A percentile compares a stretch with the other conserved stretches of the same genome.
Evolutionary conservation across 2,797 vertebrate species (phyloP).

Genomic region (Ambastaia sidthimunki): DNA sequence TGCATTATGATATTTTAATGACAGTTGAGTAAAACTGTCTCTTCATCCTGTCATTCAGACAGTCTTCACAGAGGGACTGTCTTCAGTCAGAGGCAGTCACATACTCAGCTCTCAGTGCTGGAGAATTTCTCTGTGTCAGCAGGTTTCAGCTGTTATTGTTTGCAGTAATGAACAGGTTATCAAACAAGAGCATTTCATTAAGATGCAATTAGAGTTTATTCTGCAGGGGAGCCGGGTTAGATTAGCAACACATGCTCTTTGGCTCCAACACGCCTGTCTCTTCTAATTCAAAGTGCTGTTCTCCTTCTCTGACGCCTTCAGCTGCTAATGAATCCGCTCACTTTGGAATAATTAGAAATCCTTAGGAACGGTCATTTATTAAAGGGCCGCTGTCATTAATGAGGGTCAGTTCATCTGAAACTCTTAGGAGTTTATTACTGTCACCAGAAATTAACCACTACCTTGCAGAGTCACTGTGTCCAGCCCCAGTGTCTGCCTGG

Average conservation of each 20-base stretch:
- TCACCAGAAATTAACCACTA: constrained; percentile 78
- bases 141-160: constrained; percentile 84
- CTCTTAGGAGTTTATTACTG: constrained; percentile 83
- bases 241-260: constrained; percentile 81
- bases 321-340: constrained; percentile 88
- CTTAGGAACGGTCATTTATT: constrained; percentile 88
- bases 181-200: constrained; percentile 95
- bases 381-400: constrained; percentile 87
- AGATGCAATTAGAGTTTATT: constrained; percentile 89
- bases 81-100: no score
- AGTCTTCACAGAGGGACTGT: no score
- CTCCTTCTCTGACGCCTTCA: constrained; percentile 76
- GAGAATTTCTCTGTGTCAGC: constrained; percentile 72
- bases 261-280: constrained; percentile 68
- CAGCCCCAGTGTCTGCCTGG: no score
- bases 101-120: no score
- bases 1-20: no score
- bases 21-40: no score
- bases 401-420: constrained; percentile 88
- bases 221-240: constrained; percentile 75
- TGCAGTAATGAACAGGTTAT: constrained; percentile 93
- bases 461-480: no score
- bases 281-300: constrained; percentile 84
- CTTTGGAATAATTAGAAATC: constrained; percentile 90
- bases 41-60: no score